Evolutionary conservation across 2,113 vertebrate species (phyloP).

Genomic region (Ophiodon elongatus): DNA sequence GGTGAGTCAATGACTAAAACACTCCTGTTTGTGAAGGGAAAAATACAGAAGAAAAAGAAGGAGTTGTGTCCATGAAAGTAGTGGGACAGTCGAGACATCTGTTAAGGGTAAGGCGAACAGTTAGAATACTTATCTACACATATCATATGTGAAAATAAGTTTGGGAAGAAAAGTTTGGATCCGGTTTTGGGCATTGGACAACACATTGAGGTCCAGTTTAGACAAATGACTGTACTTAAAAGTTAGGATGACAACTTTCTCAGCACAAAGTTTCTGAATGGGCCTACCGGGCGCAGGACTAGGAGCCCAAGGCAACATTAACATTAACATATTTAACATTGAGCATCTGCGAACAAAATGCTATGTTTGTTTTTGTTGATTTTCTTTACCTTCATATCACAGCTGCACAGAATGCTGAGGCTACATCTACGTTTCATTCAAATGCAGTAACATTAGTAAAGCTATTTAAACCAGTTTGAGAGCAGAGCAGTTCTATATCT

Average conservation of each 20-base stretch:
- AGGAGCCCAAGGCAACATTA: too few relatives aligned
- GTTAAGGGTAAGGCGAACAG: background rate
- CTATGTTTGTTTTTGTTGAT: background rate
- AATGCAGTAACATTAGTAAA: background rate
- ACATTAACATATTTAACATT: background rate
- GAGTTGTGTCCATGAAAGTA: background rate
- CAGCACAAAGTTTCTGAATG: too few relatives aligned
- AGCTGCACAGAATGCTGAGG: background rate
- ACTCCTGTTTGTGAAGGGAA: background rate
- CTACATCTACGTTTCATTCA: background rate
- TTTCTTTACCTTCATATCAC: background rate
- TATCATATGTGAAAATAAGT: too few relatives aligned
- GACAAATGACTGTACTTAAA: background rate
- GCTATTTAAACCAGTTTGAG: background rate
- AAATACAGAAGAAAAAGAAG: background rate
- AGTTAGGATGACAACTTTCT: background rate
- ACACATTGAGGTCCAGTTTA: background rate
- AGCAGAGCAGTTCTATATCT: background rate
- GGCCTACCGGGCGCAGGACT: too few relatives aligned
- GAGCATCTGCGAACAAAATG: background rate
- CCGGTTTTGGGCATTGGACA: too few relatives aligned
- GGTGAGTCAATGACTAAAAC: constrained; percentile 59
- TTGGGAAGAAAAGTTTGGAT: too few relatives aligned
- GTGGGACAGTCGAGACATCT: background rate
- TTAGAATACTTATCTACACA: too few relatives aligned